Base-by-base conservation (phyloP, 2,113 vertebrate species). In the Columba livia region DNA sequence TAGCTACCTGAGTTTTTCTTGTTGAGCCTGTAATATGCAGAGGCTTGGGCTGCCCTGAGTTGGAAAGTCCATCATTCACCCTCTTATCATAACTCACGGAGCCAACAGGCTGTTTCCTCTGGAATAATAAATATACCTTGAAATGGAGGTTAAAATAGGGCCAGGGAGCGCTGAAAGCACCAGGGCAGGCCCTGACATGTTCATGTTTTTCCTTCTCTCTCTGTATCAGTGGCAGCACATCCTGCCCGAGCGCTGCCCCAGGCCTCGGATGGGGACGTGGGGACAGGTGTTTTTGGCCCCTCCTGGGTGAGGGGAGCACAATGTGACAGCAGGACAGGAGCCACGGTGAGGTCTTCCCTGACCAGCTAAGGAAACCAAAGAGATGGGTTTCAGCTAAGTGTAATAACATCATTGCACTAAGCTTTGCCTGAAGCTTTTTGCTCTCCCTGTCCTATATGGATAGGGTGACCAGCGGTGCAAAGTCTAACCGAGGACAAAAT, bases 91-190 rank as follows among this genome's bases (percentile, higher is more conserved):
- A 88, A 86, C 42, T 92, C 58, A 64, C 0, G 2, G 12, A 91
- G 73, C 75, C 92, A 87, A 44, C 9, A 5, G 66, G 79, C 91
- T 93, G 91, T 89, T 95, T 97, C 96, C 93, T 94, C 87, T 3
- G 1, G 36, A 92, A 81, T 84, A 95, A 88, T 48, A 91, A 95
- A 91, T 88, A 83, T 32, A 32, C 66, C 86, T 93, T 88, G 89
- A 85, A 96, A 85, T 1, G 5, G 79, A 90, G 93, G 85, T 97
- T 82, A 95, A 96, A 93, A 69, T 1, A 66, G 74, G 93, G 91
- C 91, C 89, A 95, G 79, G 31, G 85, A 66, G 88, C 0, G 20
- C 96, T 94, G 75, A 71, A 71, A 91, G 91, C 87, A 79, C 47
- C 3, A 3, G 74, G 66, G 56, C 95, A 95, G 93, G 95, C 64